Evolutionary conservation across 2,797 vertebrate species (phyloP).

Genomic region (Sebastes minor): DNA sequence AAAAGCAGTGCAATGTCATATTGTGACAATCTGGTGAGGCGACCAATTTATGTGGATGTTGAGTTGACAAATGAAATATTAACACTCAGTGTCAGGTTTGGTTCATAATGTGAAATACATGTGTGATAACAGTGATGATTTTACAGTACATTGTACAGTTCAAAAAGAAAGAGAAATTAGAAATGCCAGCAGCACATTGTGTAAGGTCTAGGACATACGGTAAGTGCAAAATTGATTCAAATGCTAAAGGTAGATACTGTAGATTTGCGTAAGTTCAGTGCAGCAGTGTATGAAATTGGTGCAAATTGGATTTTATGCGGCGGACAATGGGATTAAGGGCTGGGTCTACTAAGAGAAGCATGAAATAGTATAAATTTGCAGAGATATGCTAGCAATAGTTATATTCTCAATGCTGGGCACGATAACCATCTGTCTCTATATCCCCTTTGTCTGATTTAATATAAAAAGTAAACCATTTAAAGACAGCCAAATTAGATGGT

Average conservation of each 20-base stretch:
- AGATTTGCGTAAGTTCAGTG: constrained; percentile 35
- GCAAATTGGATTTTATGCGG: constrained; percentile 46
- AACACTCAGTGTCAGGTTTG: constrained; percentile 5
- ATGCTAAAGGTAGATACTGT: constrained; percentile 25
- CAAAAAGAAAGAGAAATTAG: neutral
- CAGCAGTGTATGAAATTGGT: constrained; percentile 45
- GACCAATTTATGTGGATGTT: constrained; percentile 19
- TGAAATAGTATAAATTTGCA: constrained; percentile 27
- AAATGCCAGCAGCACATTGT: neutral
- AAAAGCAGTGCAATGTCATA: constrained; percentile 48
- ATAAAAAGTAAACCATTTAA: neutral
- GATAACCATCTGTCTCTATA: constrained; percentile 19
- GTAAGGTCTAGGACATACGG: neutral
- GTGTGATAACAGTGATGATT: neutral
- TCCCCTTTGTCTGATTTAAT: neutral
- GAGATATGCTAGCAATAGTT: constrained; percentile 27
- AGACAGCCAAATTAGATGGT: neutral
- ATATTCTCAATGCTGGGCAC: neutral
- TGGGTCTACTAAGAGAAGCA: constrained; percentile 10
- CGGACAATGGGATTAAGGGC: constrained; percentile 33
- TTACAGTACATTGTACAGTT: neutral
- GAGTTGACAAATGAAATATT: constrained; percentile 42
- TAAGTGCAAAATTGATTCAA: constrained; percentile 21
- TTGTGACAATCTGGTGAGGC: constrained; percentile 18
- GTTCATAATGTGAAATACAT: constrained; percentile 16